These are phyloP conservation scores for Drosophila tristis DNA, from an alignment of 1,140 invertebrate species.

Conservation along the genomic window DNA sequence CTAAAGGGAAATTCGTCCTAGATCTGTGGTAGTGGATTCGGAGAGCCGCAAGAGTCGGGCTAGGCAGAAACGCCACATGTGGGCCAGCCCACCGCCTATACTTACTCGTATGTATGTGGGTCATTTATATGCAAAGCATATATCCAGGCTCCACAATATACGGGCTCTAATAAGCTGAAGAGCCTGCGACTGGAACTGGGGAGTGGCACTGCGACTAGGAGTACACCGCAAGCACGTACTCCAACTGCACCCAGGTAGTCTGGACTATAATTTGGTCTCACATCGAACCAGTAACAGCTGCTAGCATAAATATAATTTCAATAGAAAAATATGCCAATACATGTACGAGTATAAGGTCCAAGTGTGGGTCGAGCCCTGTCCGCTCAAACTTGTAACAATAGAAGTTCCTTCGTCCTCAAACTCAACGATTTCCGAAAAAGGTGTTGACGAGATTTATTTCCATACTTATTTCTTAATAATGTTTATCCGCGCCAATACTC, in stretches of 20 bases:
- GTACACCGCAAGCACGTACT: conserved; percentile 32
- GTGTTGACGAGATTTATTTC: no score
- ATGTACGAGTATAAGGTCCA: conserved; percentile 24
- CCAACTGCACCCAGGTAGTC: conserved; percentile 44
- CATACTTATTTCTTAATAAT: no score
- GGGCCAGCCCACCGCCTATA: conserved; percentile 38
- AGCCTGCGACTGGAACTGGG: conserved; percentile 2
- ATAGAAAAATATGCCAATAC: conserved; percentile 55
- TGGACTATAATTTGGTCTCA: conserved; percentile 49
- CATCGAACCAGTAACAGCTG: conserved; percentile 33
- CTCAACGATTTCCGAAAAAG: background rate
- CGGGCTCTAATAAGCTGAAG: conserved; percentile 64
- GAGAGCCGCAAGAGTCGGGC: background rate
- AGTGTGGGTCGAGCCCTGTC: conserved; percentile 40
- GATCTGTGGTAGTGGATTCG: conserved; percentile 2
- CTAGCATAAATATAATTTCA: conserved; percentile 56
- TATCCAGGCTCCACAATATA: conserved; percentile 62
- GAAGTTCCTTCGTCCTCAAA: conserved; percentile 9
- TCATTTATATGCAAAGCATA: conserved; percentile 80
- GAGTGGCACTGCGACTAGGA: no score
- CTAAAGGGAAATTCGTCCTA: conserved; percentile 45
- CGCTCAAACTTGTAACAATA: conserved; percentile 32
- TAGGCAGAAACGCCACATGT: conserved; percentile 38
- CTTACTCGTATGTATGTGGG: conserved; percentile 42
- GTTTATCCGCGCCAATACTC: no score